Base-by-base conservation (phyloP, 2,113 vertebrate species). In the Pseudorectes ferrugineus region DNA sequence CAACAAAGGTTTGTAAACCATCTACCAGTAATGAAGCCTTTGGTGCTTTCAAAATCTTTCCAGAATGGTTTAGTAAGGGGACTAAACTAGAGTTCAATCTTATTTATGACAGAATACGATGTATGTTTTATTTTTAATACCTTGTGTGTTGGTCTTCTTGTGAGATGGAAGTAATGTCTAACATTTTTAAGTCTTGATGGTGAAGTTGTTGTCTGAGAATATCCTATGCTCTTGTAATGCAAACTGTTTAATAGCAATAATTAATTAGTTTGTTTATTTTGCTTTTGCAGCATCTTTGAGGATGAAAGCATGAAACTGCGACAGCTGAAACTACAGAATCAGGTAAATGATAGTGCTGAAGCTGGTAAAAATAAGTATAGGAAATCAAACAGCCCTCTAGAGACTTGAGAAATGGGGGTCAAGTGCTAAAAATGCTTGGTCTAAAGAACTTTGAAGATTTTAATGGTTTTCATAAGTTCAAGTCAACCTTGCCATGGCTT, bases 281-380 rank as follows among this genome's bases (percentile, higher is more conserved):
- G 54, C 66, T 96, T 97, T 96, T 11, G 52, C 95, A 99, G 99
- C 77, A 96, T 98, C 92, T 97, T 99, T 85, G 98, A 99, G 67
- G 98, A 99, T 97, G 99, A 99, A 97, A 96, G 97, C 77, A 83
- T 95, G 95, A 99, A 98, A 83, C 97, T 99, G 28, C 98, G 99
- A 91, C 98, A 99, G 92, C 98, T 99, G 97, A 99, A 99, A 95
- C 98, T 99, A 80, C 98, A 99, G 79, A 99, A 99, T 94, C 99
- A 99, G 99, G 99, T 99, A 95, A 95, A 96, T 82, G 10, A 19
- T 31, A 31, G 28, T 65, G 26, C 62, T 83, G 70, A 55, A 65
- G 21, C 38, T 79, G 20, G 7, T 66, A 75, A 55, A 63, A 85
- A 55, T 45, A 49, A 79, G 11, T n/a, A 25, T 10, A 62, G 42